phyloP scores from a whole-genome alignment of 2,113 vertebrate genomes.

The Paralichthys olivaceus region DNA sequence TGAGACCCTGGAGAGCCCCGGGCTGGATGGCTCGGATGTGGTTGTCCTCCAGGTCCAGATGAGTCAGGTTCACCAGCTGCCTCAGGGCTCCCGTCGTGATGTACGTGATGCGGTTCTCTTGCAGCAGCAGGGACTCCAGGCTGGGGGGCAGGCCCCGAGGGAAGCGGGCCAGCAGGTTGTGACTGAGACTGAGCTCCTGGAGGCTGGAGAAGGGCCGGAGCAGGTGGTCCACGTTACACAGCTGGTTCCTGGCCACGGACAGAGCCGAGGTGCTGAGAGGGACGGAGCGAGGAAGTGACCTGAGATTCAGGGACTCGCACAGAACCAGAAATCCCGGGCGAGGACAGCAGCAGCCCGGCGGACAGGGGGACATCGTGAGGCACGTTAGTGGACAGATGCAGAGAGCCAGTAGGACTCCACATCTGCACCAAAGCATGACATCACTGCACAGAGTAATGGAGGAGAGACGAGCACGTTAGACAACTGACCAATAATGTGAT shows the following conservation, averaged over 20 bases:
- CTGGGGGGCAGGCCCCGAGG: constrained; percentile 82
- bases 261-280: constrained; percentile 77
- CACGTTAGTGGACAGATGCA: constrained; percentile 59
- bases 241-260: constrained; percentile 81
- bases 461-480: constrained; percentile 15
- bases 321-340: constrained; percentile 73
- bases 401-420: constrained; percentile 72
- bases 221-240: constrained; percentile 82
- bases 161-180: constrained; percentile 80
- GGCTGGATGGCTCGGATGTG: constrained; percentile 81
- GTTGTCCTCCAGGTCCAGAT: constrained; percentile 81
- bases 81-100: constrained; percentile 78
- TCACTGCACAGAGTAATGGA: constrained; percentile 70
- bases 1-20: constrained; percentile 72
- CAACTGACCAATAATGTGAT: not conserved
- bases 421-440: constrained; percentile 74
- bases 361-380: constrained; percentile 67
- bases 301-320: constrained; percentile 82
- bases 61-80: constrained; percentile 80
- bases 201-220: constrained; percentile 75
- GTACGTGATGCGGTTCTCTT: constrained; percentile 83
- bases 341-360: constrained; percentile 83
- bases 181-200: constrained; percentile 83
- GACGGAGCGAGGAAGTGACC: constrained; percentile 76
- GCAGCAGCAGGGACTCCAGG: constrained; percentile 81